Evolutionary conservation across 2,888 invertebrate species (phyloP), one percentile per base, ranked within the genome.

Genomic region (Drosophila dives): DNA sequence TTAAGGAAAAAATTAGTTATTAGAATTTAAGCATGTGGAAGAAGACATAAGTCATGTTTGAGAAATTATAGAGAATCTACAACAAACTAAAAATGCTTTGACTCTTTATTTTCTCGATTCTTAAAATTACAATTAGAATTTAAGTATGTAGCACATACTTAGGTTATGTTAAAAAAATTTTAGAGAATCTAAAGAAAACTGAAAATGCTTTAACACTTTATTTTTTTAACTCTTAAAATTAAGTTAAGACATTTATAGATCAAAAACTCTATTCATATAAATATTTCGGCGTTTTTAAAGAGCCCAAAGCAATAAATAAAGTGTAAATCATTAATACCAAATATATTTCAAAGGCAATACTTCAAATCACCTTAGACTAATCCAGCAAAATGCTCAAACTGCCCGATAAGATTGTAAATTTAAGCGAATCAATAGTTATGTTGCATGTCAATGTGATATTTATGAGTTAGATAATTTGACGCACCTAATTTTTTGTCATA

Each of bases 401-500:
- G 6, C 17, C 17, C 11, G 42, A 45, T 49, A 53, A 33, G 45
- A 49, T 69, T 56, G 32, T 48, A 49, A 63, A 60, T 63, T 74
- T 33, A 62, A 77, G 17, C 40, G 49, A 63, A 64, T 66, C 77
- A 23, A 70, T 64, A 54, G 38, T 29, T 26, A 36, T 67, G 20
- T 56, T 56, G 49, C 71, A 65, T 77, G 77, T 29, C 42, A 45
- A 2, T 7, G 20, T 45, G 29, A 65, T 64, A 54, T 74, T 77
- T 70, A 48, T 62, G 36, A n/a, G 12, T 38, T 42, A 26, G 61
- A 58, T 62, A 62, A 67, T 59, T 67, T 38, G 54, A 38, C 48
- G 34, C 66, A n/a, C 77, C 77, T 38, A 26, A 55, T 72, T 63
- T 20, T 15, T 40, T 6, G 49, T 64, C 42, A 34, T 54, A 26